Evolutionary conservation across 2,113 vertebrate genomes (phyloP), one percentile per base, ranked within the genome.

Genomic region (Anseranas semipalmata): DNA sequence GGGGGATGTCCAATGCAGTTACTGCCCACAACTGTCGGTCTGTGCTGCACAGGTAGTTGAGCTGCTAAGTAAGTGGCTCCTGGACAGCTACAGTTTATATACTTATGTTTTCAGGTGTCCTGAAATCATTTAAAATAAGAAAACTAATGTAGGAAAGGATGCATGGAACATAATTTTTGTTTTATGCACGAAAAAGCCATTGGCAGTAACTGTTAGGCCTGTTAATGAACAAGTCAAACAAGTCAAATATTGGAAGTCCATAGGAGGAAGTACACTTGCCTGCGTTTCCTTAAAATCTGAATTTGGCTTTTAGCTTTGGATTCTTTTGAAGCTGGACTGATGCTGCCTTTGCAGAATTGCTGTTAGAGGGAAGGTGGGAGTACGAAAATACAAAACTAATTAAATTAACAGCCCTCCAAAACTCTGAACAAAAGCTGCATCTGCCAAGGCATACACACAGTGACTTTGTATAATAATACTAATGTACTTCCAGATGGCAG

Each of bases 401-500:
- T 96, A 95, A 97, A 97, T 96, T 96, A 97, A 95, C 95, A 96
- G 81, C 81, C 71, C 87, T 94, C 95, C 95, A 95, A 95, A 96
- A 96, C 92, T 96, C 95, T 1, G 81, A 95, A 96, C 94, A 95
- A 96, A 96, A 96, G 94, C 94, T 96, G 94, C 96, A 96, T 96
- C 96, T 97, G 96, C 95, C 90, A 94, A 96, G 92, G 89, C 90
- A 96, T 91, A 80, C 86, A 85, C 74, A 46, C 74, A 83, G 95
- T 96, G 90, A 92, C 86, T 97, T 97, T 89, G 80, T 95, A n/a
- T n/a, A n/a, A n/a, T n/a, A 76, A 95, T 52, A 77, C 91, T 96
- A 95, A 95, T 95, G 82, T 35, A 13, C 92, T 97, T 97, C 96
- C 96, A 97, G 96, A 97, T 96, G 96, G 96, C 95, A 95, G 74